A percentile compares a stretch with the other conserved stretches of the same genome.
These are phyloP conservation scores for Periophthalmodon schlosseri DNA, from an alignment of 2,113 vertebrate species.

Conservation along the genomic window DNA sequence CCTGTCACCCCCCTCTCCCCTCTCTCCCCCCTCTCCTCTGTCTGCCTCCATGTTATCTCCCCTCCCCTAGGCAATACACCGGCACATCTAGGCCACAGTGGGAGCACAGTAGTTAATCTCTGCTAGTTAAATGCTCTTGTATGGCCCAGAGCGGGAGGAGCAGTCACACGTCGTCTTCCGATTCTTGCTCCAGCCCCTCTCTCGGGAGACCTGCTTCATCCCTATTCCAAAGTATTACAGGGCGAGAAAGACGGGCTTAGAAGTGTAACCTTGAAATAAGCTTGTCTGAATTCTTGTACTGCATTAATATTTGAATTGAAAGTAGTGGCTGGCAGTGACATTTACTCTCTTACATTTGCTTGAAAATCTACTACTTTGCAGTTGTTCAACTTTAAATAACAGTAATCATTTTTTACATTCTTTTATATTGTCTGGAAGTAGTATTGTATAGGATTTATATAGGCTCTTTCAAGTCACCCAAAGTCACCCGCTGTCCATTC, in stretches of 20 bases:
- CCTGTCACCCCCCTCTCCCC: constrained; percentile 33
- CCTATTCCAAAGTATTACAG: constrained; percentile 45
- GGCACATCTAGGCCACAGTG: constrained; percentile 64
- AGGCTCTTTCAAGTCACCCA: not conserved
- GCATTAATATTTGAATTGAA: constrained; percentile 22
- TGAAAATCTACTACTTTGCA: not conserved
- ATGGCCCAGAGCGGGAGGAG: constrained; percentile 63
- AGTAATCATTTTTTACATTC: too few species aligned
- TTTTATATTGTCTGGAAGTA: not conserved
- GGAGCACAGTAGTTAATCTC: constrained; percentile 72
- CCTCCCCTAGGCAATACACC: constrained; percentile 59
- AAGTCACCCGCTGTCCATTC: too few species aligned
- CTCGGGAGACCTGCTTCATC: constrained; percentile 42
- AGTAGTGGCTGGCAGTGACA: not conserved
- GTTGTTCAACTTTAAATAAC: too few species aligned
- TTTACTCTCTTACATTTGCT: not conserved
- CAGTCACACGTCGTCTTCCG: constrained; percentile 42
- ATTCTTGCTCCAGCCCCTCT: constrained; percentile 41
- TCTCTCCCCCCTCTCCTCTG: constrained; percentile 6
- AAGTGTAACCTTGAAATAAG: constrained; percentile 32
- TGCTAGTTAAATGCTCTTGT: constrained; percentile 73
- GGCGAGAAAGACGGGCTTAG: constrained; percentile 25
- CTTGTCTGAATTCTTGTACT: constrained; percentile 19
- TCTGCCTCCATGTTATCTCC: constrained; percentile 38
- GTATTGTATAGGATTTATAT: too few species aligned